A percentile compares a stretch with the other conserved stretches of the same genome.
These are phyloP conservation scores for Drosophila melanosoma DNA, from an alignment of 2,888 invertebrate genomes.

Conservation along the genomic window DNA sequence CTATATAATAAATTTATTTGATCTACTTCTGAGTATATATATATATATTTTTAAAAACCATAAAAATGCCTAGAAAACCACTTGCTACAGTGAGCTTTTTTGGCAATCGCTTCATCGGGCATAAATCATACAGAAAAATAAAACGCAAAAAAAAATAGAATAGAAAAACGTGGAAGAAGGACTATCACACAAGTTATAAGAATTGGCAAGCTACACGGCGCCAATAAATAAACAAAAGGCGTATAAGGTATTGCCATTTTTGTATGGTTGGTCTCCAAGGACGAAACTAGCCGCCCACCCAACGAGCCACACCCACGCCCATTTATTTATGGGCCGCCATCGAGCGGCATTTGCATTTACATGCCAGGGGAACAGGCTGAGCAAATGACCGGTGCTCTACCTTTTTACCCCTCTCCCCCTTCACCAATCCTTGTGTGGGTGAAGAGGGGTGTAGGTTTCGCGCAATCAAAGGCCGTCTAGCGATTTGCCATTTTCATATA, in stretches of 20 bases:
- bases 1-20: conserved; percentile 6
- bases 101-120: conserved; percentile 56
- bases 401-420: neutral
- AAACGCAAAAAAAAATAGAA: neutral
- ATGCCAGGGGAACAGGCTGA: conserved; percentile 63
- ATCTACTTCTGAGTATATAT: conserved; percentile 24
- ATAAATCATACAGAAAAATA: conserved; percentile 54
- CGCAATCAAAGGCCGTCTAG: conserved; percentile 79
- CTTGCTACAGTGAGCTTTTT: conserved; percentile 40
- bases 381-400: conserved; percentile 68
- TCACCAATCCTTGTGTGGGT: neutral
- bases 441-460: conserved; percentile 27
- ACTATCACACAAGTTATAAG: conserved; percentile 71
- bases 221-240: conserved; percentile 79
- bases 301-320: conserved; percentile 42
- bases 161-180: conserved; percentile 18
- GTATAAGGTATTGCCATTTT: conserved; percentile 56
- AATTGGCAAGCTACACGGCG: conserved; percentile 73
- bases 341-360: conserved; percentile 63
- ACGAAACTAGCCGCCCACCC: conserved; percentile 59
- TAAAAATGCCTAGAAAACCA: conserved; percentile 28
- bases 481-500: conserved; percentile 79
- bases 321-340: conserved; percentile 65
- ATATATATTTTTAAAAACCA: conserved; percentile 4
- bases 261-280: conserved; percentile 62